These are phyloP conservation scores for Macroramphosus scolopax DNA, from an alignment of 2,797 vertebrate genomes.

Conservation along the genomic window DNA sequence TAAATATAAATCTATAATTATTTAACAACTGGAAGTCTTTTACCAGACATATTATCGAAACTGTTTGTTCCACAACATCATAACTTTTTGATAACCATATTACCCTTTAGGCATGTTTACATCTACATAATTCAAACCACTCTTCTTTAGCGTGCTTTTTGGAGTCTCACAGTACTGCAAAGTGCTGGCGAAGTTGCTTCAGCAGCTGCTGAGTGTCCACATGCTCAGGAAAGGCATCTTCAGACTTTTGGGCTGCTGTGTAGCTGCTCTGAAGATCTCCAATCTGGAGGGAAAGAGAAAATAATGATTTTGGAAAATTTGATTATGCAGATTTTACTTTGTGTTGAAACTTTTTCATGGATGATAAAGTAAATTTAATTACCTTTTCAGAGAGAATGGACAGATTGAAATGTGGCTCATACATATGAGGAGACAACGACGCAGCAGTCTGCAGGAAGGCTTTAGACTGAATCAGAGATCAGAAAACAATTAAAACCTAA, in stretches of 20 bases:
- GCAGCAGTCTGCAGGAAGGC: conserved; percentile 92
- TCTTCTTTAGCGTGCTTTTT: background rate
- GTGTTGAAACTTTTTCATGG: background rate
- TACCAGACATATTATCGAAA: background rate
- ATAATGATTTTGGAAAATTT: background rate
- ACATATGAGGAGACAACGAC: conserved; percentile 90
- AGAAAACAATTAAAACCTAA: background rate
- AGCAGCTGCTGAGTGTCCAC: conserved; percentile 92
- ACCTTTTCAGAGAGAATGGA: conserved; percentile 93
- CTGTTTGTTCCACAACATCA: background rate
- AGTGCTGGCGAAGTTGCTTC: conserved; percentile 88
- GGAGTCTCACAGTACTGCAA: conserved; percentile 82
- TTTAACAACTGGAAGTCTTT: background rate
- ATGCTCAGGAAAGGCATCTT: conserved; percentile 90
- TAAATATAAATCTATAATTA: too few relatives aligned
- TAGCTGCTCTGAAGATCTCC: conserved; percentile 98
- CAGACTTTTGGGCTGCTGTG: conserved; percentile 86
- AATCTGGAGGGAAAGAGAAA: conserved; percentile 71
- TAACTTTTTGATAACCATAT: background rate
- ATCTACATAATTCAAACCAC: too few relatives aligned
- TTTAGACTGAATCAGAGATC: conserved; percentile 80
- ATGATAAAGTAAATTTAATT: conserved; percentile 31
- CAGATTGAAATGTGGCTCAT: conserved; percentile 95
- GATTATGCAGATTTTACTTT: too few relatives aligned
- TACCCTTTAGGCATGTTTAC: too few relatives aligned